Evolutionary conservation across 2,113 vertebrate genomes (phyloP), one percentile per base, ranked within the genome.

Genomic region (Ctenodactylus gundi): DNA sequence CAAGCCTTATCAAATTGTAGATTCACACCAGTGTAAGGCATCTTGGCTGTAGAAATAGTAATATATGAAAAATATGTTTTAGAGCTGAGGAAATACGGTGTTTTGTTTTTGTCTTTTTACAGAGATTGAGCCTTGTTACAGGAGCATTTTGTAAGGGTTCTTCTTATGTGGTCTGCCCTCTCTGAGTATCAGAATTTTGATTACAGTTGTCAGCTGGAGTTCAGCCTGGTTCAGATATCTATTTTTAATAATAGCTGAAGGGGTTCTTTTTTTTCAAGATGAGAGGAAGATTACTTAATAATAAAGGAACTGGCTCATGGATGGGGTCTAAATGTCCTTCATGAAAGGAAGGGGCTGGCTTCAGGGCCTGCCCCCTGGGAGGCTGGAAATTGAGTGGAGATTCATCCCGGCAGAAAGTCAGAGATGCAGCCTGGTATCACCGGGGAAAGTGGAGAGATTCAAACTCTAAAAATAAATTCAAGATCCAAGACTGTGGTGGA

Each of bases 201-300:
- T 96, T 95, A 95, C 93, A 90, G 49, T 94, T 92, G 90, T 96
- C 95, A 96, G 91, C 73, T 58, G 41, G 97, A 97, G 91, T 94
- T 96, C 93, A 96, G 88, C 67, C 77, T 95, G 80, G 94, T 94
- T 97, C 93, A 94, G 88, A 65, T 75, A 65, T 83, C 88, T 97
- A 95, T 96, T 97, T 97, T 97, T 97, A 97, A 94, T 95, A 95
- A 95, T 94, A 92, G 93, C 96, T 94, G 57, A 95, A 97, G 95
- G 96, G 76, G 44, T 94, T 87, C 29, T 68, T 44, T 85, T 53
- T 88, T 94, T 78, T n/a, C 49, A 84, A 82, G 88, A 88, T 57
- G 55, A 85, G 91, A 90, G 53, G 89, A 88, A 73, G 67, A 94
- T 96, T 91, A 86, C 70, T 97, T 93, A 93, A 88, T 95, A 91